These are phyloP conservation scores for Patiria pectinifera DNA, from an alignment of 53 echinoderm and acorn worm species.

Conservation along the genomic window DNA sequence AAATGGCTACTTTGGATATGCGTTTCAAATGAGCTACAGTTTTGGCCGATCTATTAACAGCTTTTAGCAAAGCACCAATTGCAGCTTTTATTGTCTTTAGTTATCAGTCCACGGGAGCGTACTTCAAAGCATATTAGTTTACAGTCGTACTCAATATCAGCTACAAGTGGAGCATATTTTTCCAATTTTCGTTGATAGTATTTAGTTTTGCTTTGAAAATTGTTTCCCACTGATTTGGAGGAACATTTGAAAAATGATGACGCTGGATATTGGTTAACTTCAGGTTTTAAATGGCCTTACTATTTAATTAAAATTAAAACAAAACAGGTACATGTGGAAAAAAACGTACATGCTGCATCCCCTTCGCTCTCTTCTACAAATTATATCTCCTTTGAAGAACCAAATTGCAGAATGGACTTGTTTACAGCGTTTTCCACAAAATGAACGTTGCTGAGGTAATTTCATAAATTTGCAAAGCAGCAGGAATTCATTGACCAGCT, in stretches of 20 bases:
- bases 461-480: background rate
- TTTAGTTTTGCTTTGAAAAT: too few relatives aligned
- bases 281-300: too few relatives aligned
- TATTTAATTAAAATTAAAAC: too few relatives aligned
- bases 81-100: background rate
- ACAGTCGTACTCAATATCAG: background rate
- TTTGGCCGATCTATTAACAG: background rate
- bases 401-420: too few relatives aligned
- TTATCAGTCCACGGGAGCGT: background rate
- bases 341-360: too few relatives aligned
- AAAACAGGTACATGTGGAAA: too few relatives aligned
- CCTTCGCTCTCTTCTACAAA: too few relatives aligned
- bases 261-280: too few relatives aligned
- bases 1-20: background rate
- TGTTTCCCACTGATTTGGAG: too few relatives aligned
- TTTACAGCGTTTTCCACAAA: background rate
- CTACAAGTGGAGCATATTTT: background rate
- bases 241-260: too few relatives aligned
- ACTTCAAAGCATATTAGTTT: background rate
- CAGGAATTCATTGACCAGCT: background rate
- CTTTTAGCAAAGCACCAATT: background rate
- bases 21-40: background rate
- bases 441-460: background rate
- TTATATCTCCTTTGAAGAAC: too few relatives aligned
- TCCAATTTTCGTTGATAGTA: too few relatives aligned